phyloP scores from a whole-genome alignment of 2,797 vertebrate genomes.

The Manis pentadactyla region DNA sequence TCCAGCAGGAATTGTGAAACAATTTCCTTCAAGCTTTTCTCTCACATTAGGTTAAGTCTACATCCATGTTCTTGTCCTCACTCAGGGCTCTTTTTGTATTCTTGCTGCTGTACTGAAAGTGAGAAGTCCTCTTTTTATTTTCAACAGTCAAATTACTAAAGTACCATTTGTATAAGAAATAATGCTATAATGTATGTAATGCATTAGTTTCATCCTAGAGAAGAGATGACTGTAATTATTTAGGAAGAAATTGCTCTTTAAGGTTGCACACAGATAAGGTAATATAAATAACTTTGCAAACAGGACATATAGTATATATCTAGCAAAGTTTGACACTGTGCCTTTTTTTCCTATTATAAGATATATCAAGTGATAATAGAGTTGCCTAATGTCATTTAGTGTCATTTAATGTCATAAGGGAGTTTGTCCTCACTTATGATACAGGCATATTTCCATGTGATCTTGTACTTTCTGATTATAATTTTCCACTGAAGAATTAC shows the following conservation, averaged over 20 bases:
- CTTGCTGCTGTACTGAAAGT: slow-evolving; percentile 49
- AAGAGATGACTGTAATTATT: background rate
- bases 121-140: slow-evolving; percentile 54
- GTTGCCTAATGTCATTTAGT: background rate
- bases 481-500: background rate
- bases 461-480: background rate
- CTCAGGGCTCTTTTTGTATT: slow-evolving; percentile 44
- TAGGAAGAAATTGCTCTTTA: background rate
- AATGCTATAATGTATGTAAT: background rate
- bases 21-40: slow-evolving; percentile 60
- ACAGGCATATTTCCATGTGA: background rate
- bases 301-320: background rate
- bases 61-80: slow-evolving; percentile 52
- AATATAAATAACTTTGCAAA: background rate
- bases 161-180: background rate
- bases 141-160: slow-evolving; percentile 8
- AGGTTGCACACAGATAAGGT: background rate
- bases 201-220: background rate
- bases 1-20: slow-evolving; percentile 62
- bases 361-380: background rate
- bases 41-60: slow-evolving; percentile 51
- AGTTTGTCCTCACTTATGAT: background rate
- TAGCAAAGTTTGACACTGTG: background rate
- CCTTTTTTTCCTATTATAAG: background rate
- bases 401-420: background rate